Conservation (phyloP, 2,113 vertebrate species). For the Anser brachyrhynchus region DNA sequence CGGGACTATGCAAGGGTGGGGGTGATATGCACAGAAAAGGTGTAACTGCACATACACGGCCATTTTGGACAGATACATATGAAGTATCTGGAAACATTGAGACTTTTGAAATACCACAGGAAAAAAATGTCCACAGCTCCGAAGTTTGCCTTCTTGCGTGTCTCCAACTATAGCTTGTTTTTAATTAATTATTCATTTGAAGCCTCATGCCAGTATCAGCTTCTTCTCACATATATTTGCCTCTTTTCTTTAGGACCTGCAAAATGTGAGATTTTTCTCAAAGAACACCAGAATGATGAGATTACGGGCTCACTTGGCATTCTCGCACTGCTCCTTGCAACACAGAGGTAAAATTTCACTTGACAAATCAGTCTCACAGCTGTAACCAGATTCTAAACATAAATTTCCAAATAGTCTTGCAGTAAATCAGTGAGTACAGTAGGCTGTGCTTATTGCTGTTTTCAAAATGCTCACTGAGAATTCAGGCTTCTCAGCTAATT, state of each 20-base stretch:
- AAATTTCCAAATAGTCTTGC: neutral
- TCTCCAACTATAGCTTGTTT: neutral
- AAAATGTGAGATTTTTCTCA: neutral
- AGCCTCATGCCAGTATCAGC: neutral
- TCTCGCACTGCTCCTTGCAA: fast-evolving
- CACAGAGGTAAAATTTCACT: neutral
- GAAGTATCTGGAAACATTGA: neutral
- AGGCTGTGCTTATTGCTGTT: neutral
- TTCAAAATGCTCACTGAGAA: neutral
- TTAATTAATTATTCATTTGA: neutral
- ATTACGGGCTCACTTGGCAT: neutral
- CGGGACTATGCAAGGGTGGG: neutral
- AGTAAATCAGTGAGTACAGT: neutral
- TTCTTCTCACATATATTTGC: neutral
- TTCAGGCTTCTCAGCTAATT: neutral
- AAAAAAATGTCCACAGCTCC: neutral
- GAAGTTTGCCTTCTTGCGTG: neutral
- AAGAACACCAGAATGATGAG: neutral
- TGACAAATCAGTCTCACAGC: neutral
- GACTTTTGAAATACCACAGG: neutral
- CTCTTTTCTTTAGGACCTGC: neutral
- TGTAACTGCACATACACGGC: neutral
- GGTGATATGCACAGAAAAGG: neutral
- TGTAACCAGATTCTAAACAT: neutral
- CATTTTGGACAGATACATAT: neutral